Evolutionary conservation across 2,797 vertebrate species (phyloP).

Genomic region (Helicolenus hilgendorfi): DNA sequence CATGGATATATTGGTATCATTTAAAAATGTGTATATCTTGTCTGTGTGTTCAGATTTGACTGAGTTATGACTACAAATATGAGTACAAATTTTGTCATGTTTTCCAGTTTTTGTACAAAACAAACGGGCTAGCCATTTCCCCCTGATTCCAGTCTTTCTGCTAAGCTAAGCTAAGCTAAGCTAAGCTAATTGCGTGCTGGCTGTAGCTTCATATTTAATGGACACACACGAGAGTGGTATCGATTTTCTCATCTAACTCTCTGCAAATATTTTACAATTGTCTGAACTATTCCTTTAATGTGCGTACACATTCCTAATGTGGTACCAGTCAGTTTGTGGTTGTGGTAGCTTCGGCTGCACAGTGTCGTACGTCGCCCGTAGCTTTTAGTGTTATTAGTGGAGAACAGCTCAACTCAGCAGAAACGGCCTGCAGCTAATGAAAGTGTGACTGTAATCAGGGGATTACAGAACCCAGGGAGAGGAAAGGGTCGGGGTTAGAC

Average conservation of each 20-base stretch:
- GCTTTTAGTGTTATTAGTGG: constrained; percentile 70
- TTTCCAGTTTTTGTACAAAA: too few relatives aligned
- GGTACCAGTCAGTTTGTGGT: constrained; percentile 36
- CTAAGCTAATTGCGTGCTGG: too few relatives aligned
- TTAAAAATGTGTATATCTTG: too few relatives aligned
- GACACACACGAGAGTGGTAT: neutral
- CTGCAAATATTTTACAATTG: neutral
- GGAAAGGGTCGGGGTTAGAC: constrained; percentile 23
- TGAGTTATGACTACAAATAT: too few relatives aligned
- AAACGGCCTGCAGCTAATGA: constrained; percentile 76
- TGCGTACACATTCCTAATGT: neutral
- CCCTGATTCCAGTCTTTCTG: neutral
- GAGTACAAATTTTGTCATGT: too few relatives aligned
- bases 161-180: neutral
- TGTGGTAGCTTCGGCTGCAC: constrained; percentile 25
- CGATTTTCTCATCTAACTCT: neutral
- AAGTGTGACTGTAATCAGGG: constrained; percentile 78
- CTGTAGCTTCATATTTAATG: neutral
- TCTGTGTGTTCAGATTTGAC: too few relatives aligned
- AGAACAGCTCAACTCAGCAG: constrained; percentile 76
- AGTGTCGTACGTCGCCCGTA: constrained; percentile 29
- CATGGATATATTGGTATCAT: too few relatives aligned
- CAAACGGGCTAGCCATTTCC: neutral
- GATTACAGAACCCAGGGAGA: constrained; percentile 54
- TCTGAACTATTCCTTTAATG: neutral